These are phyloP conservation scores for Cryptotis parvus DNA, from an alignment of 2,113 vertebrate genomes.

Conservation along the genomic window DNA sequence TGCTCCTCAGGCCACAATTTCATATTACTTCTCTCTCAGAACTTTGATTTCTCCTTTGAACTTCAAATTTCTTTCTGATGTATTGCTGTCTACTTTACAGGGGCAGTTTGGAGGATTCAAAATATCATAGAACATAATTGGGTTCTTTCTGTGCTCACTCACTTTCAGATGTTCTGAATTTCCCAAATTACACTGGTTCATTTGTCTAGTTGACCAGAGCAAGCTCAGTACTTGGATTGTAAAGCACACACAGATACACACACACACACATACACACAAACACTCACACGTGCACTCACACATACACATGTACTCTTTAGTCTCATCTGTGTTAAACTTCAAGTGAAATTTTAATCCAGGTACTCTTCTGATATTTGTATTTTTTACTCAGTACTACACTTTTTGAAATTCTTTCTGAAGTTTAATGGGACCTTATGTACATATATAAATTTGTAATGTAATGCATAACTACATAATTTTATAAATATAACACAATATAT, in stretches of 20 bases:
- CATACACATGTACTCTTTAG: not conserved
- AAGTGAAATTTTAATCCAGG: too few relatives aligned
- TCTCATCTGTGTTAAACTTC: too few relatives aligned
- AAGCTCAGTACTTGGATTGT: not conserved
- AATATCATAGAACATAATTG: not conserved
- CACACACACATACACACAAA: too few relatives aligned
- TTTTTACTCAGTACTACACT: too few relatives aligned
- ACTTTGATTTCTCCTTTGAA: slow-evolving; percentile 23
- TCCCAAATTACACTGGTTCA: not conserved
- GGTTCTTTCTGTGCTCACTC: not conserved
- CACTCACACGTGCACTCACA: too few relatives aligned
- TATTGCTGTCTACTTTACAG: not conserved
- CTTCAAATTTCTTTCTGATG: not conserved
- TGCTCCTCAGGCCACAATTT: not conserved
- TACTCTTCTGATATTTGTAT: too few relatives aligned
- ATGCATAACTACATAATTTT: too few relatives aligned
- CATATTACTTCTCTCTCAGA: not conserved
- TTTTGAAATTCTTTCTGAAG: too few relatives aligned
- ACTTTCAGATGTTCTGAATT: not conserved
- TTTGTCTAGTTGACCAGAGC: not conserved
- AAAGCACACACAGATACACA: not conserved
- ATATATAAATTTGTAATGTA: too few relatives aligned
- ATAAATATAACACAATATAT: too few relatives aligned
- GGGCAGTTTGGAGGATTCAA: not conserved
- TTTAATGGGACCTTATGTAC: too few relatives aligned